A percentile compares a stretch with the other conserved stretches of the same genome.
These are phyloP conservation scores for Neogobius melanostomus DNA, from an alignment of 2,113 vertebrate genomes.

Conservation along the genomic window DNA sequence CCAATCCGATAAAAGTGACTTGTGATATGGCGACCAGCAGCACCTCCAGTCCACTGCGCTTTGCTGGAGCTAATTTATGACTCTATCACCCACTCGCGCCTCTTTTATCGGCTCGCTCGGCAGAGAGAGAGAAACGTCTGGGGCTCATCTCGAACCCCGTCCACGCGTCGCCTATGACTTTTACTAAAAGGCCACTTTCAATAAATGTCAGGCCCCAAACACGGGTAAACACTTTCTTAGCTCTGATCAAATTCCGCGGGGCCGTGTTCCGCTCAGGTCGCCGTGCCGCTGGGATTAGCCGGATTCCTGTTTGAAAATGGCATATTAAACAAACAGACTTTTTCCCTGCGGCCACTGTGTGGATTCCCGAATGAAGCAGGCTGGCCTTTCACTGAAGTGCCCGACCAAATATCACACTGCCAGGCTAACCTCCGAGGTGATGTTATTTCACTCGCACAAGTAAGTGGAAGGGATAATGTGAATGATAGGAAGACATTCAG, in stretches of 20 bases:
- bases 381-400: slow-evolving; percentile 62
- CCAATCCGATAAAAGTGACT: background rate
- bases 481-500: no score
- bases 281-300: slow-evolving; percentile 52
- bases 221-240: slow-evolving; percentile 73
- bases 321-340: slow-evolving; percentile 70
- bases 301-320: slow-evolving; percentile 57
- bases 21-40: slow-evolving; percentile 8
- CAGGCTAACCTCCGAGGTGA: background rate
- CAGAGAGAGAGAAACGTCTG: slow-evolving; percentile 48
- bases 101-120: slow-evolving; percentile 31
- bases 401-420: slow-evolving; percentile 34
- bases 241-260: slow-evolving; percentile 71
- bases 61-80: slow-evolving; percentile 47
- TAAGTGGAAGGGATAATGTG: background rate
- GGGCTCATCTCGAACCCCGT: slow-evolving; percentile 69
- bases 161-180: slow-evolving; percentile 73
- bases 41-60: background rate
- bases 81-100: slow-evolving; percentile 30
- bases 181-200: slow-evolving; percentile 78
- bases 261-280: slow-evolving; percentile 49
- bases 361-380: slow-evolving; percentile 55
- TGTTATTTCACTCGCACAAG: background rate
- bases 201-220: slow-evolving; percentile 78
- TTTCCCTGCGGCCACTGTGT: slow-evolving; percentile 60